Percentiles rank a stretch among this genome's conserved stretches.
phyloP scores from a whole-genome alignment of 1,140 invertebrate genomes.

The Portunus trituberculatus region DNA sequence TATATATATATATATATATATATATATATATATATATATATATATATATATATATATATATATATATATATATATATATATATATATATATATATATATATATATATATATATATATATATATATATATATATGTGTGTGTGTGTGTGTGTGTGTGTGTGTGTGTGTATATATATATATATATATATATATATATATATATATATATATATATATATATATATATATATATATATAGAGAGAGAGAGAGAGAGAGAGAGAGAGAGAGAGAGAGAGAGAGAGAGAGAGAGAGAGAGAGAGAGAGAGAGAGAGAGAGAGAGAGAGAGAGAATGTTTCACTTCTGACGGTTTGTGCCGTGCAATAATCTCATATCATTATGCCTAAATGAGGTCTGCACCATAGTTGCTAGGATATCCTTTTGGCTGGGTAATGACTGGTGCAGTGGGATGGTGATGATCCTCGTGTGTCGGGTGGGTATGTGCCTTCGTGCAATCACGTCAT shows the following conservation, averaged over 20 bases:
- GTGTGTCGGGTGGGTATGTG: not conserved
- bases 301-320: too few relatives aligned
- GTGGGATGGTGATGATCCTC: not conserved
- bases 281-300: not conserved
- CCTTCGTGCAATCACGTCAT: too few relatives aligned
- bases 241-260: too few relatives aligned
- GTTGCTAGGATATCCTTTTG: not conserved
- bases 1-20: too few relatives aligned
- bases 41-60: slow-evolving; percentile 38
- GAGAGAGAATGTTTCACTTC: too few relatives aligned
- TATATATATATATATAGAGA: too few relatives aligned
- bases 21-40: too few relatives aligned
- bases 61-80: slow-evolving; percentile 34
- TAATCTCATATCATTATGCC: not conserved
- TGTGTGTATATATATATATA: slow-evolving; percentile 14
- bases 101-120: slow-evolving; percentile 36
- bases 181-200: slow-evolving; percentile 23
- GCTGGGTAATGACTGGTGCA: not conserved
- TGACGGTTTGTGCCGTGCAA: not conserved
- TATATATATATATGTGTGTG: slow-evolving; percentile 38
- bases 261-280: not conserved
- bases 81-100: not conserved
- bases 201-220: too few relatives aligned
- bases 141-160: slow-evolving; percentile 22
- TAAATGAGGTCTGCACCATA: not conserved